Evolutionary conservation across 2,797 vertebrate species (phyloP).

Genomic region (Babyrousa celebensis): DNA sequence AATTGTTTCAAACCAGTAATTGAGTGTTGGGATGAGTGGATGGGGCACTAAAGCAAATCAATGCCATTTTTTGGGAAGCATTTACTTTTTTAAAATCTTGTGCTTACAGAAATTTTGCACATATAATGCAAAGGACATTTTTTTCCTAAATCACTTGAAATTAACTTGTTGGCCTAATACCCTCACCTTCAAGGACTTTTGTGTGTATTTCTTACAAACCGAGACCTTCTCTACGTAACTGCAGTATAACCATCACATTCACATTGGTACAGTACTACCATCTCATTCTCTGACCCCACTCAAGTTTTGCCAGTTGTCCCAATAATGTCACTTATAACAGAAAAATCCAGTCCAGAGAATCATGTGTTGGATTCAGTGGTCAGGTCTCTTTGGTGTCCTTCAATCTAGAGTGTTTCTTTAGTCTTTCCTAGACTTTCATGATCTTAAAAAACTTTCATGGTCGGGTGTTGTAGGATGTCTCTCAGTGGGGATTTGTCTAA

Average conservation of each 20-base stretch:
- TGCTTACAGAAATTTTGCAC: conserved; percentile 25
- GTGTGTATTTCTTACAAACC: background rate
- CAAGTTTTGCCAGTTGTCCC: background rate
- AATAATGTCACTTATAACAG: background rate
- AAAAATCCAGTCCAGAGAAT: background rate
- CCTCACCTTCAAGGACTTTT: background rate
- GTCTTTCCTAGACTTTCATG: background rate
- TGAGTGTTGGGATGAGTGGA: background rate
- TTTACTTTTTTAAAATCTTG: background rate
- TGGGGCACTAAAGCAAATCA: background rate
- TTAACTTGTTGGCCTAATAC: background rate
- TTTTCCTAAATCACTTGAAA: conserved; percentile 27
- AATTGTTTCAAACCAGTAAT: conserved; percentile 41
- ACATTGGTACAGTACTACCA: background rate
- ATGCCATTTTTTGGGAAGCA: background rate
- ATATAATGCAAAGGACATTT: background rate
- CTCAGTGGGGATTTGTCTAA: background rate
- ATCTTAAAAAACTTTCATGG: background rate
- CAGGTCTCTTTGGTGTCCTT: background rate
- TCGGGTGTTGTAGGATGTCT: background rate
- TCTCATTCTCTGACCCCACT: background rate
- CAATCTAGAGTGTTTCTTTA: background rate
- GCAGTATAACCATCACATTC: background rate
- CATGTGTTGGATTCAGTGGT: background rate
- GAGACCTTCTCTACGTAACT: background rate